Base-by-base conservation (phyloP, 1,140 invertebrate genomes). In the Drosophila albomicans region DNA sequence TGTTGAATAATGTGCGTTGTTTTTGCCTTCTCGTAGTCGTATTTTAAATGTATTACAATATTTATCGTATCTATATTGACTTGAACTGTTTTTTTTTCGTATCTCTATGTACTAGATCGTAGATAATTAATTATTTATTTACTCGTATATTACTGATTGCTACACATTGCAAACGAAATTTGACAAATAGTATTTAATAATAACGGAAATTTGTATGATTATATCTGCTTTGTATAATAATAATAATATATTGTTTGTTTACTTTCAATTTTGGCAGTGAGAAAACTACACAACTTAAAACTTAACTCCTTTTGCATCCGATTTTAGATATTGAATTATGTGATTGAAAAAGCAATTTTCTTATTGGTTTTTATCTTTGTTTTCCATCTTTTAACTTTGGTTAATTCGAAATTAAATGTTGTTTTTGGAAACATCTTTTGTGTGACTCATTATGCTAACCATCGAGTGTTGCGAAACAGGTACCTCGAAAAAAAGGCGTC, bases 111-210 rank as follows among this genome's bases (percentile, higher is more conserved):
- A 56, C 32, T 65, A 65, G 76, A 76, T 73, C 43, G 72, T 86
- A 79, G 64, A 72, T 87, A 87, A 82, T 78, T 64, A 57, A 57
- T 16, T 75, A 75, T 75, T 78, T 64, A 57, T 68, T n/a, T 75
- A 75, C 54, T 61, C 45, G 59, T 87, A 79, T 75, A 32, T 84
- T 84, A 81, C 78, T 89, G 85, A 88, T 88, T 89, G 84, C 84
- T 88, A 88, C 80, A 75, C 48, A 78, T 88, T 87, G 85, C 84
- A 88, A 88, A 89, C 70, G 56, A 89, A 89, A 73, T 82, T 78
- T 82, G 46, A 69, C 77, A 59, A 54, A 63, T 46, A 13, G 59
- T 66, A 63, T 81, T 48, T 68, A 56, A 63, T 48, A 64, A 58
- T 68, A 51, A 43, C 16, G 32, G 35, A 63, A 56, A 57, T 51